Conservation (phyloP, 2,888 invertebrate genomes). For the Rhopalosiphum nymphaeae region DNA sequence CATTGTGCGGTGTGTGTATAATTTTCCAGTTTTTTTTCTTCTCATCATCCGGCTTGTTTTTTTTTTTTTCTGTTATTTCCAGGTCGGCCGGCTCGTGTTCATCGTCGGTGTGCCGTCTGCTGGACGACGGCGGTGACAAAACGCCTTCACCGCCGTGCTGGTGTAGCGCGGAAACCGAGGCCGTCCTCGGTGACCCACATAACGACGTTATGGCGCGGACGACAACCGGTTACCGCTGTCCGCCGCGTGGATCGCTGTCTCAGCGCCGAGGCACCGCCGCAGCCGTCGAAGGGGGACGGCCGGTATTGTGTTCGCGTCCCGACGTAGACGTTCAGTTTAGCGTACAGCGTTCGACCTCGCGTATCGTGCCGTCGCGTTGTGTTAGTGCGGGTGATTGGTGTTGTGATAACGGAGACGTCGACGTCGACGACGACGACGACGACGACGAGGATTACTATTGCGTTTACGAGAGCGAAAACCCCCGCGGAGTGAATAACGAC, state of each 20-base stretch:
- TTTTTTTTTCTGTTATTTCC: slow-evolving; percentile 3
- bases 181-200: slow-evolving; percentile 70
- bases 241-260: slow-evolving; percentile 67
- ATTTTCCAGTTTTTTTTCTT: slow-evolving; percentile 6
- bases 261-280: slow-evolving; percentile 66
- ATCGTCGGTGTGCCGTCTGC: slow-evolving; percentile 65
- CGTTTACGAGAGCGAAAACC: not conserved
- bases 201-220: slow-evolving; percentile 70
- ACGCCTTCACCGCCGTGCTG: slow-evolving; percentile 70
- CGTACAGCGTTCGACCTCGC: slow-evolving; percentile 65
- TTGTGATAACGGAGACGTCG: slow-evolving; percentile 60
- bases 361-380: slow-evolving; percentile 59
- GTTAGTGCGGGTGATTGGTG: slow-evolving; percentile 60
- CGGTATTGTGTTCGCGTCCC: slow-evolving; percentile 56
- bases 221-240: slow-evolving; percentile 66
- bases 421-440: slow-evolving; percentile 65
- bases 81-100: slow-evolving; percentile 62
- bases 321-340: slow-evolving; percentile 66
- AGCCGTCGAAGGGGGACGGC: slow-evolving; percentile 60
- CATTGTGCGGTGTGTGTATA: not conserved
- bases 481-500: not conserved
- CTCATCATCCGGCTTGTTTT: not conserved
- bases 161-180: slow-evolving; percentile 66
- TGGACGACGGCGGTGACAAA: slow-evolving; percentile 64
- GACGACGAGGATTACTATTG: slow-evolving; percentile 49